Base-by-base conservation (phyloP, 2,797 vertebrate species). In the Acipenser ruthenus region DNA sequence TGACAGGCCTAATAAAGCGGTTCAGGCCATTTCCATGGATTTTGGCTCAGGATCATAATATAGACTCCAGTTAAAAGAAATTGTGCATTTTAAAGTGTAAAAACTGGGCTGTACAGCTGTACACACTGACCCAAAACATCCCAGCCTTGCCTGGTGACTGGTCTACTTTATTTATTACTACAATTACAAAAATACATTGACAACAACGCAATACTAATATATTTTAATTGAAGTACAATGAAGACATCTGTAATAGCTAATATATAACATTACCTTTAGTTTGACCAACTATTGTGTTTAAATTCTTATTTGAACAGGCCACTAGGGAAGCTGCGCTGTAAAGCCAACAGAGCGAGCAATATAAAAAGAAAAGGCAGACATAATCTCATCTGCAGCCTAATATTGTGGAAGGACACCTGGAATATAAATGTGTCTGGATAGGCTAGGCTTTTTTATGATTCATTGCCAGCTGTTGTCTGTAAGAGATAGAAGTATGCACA, bases 361-460 rank as follows among this genome's bases (percentile, higher is more conserved):
- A 65, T 69, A 71, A 78, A 79, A 68, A 64, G 61, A 37, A 76
- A 73, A 69, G 50, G 60, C 71, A 76, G 74, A 71, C 70, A 68
- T 78, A 79, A 75, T 78, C 72, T 77, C 67, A 79, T 74, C 73
- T 63, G 15, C 71, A 80, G 74, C 65, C 66, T 63, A 70, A 73
- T 69, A 68, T 72, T 71, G 61, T 71, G 64, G 65, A 75, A 50
- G 65, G 65, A 74, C 72, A 77, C 75, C 72, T 77, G 73, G 75
- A 78, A 79, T 73, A 73, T 63, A 71, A 73, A 74, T 72, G 72
- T 67, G 60, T 65, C 69, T 73, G 69, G 63, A 69, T 59, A 72
- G 65, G 23, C 61, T 6, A 1, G 55, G 6, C 47, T 1, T 1
- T 68, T 73, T 66, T 69, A 62, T 70, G 67, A 74, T 70, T 70